Base-by-base conservation (phyloP, 2,888 invertebrate species). In the Latrodectus hesperus region DNA sequence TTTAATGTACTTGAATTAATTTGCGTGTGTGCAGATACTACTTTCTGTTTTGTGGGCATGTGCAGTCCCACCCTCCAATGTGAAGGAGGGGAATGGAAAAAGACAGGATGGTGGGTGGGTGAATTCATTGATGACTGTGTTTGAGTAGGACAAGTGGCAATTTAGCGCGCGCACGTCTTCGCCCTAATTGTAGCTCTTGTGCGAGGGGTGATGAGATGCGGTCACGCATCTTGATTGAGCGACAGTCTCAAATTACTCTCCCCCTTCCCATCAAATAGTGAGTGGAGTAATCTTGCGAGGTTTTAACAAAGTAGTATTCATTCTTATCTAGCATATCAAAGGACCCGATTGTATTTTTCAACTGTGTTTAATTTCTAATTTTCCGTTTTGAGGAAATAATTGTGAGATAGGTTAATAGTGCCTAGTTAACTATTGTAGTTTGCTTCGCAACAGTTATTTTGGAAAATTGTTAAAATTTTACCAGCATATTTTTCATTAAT, bases 101-200 rank as follows among this genome's bases (percentile, higher is more conserved):
- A 53, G 38, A 38, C 38, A 38, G 38, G 38, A 3, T 4, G 38
- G 38, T 38, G 70, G 55, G 67, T 16, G 71, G 79, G 65, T 65
- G 53, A 38, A n/a, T 11, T 10, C 68, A 26, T 52, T 87, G 86
- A 87, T 87, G 86, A 87, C 86, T 87, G 75, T 87, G 76, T 87
- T 82, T 87, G 86, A 72, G 22, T 10, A 12, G 55, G n/a, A 81
- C 76, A 82, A 81, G 86, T 72, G 76, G 86, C 81, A 82, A 82
- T 87, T 81, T 82, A 38, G 67, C 67, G 60, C 71, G 55, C 80
- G 75, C 70, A 79, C 79, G 79, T 79, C 68, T 53, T 52, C 17
- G 38, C 79, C 67, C 75, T 81, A 76, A 81, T 81, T 81, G 75
- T 71, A 75, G 76, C 14, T 17, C 76, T 17, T 55, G n/a, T 67